Evolutionary conservation across 2,113 vertebrate genomes (phyloP).

Genomic region (Grus americana): DNA sequence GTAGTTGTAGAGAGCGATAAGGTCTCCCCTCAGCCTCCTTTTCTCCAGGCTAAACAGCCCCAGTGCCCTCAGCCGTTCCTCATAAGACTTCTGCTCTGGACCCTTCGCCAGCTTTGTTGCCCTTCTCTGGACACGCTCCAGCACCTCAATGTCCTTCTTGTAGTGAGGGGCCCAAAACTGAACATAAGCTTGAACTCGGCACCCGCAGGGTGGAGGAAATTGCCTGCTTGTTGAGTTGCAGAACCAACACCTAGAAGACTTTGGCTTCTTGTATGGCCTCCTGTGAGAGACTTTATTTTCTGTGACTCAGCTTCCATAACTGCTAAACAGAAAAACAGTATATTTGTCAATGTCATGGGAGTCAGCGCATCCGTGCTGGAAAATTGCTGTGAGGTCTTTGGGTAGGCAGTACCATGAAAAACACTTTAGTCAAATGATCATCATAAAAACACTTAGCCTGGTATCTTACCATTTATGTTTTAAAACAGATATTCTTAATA

Average conservation of each 20-base stretch:
- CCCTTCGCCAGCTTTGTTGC: too few relatives aligned
- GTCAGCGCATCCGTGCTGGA: background rate
- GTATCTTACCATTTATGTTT: background rate
- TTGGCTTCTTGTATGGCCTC: background rate
- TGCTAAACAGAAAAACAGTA: background rate
- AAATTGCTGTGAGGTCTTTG: conserved; percentile 45
- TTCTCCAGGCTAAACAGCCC: too few relatives aligned
- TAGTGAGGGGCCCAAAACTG: too few relatives aligned
- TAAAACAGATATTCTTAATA: background rate
- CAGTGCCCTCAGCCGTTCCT: too few relatives aligned
- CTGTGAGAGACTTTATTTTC: conserved; percentile 19
- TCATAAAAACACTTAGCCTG: background rate
- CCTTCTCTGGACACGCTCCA: too few relatives aligned
- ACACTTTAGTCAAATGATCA: background rate
- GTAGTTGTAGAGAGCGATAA: too few relatives aligned
- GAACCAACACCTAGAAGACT: background rate
- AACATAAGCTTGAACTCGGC: background rate
- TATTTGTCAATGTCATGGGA: conserved; percentile 44
- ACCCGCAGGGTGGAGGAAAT: background rate
- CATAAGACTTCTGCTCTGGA: too few relatives aligned
- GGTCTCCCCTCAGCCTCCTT: too few relatives aligned
- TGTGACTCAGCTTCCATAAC: conserved; percentile 31
- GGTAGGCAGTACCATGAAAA: background rate
- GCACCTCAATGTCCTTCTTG: too few relatives aligned
- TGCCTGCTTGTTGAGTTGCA: background rate